Base-by-base conservation (phyloP, 2,888 invertebrate species). In the Epistrophe grossulariae region DNA sequence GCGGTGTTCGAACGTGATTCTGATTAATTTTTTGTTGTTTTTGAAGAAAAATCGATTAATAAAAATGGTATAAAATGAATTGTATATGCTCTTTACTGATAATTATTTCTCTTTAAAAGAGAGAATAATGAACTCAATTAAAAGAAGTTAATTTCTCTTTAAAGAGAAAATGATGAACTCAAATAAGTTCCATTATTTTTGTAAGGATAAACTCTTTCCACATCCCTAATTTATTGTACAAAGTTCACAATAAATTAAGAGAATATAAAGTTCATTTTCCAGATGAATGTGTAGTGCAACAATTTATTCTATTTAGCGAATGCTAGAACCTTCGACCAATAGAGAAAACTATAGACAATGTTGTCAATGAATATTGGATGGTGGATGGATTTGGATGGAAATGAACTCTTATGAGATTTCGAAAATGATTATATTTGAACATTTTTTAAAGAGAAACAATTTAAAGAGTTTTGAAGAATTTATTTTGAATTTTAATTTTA, bases 21-120 rank as follows among this genome's bases (percentile, higher is more conserved):
- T 35, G 35, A 35, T 35, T 35, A 35, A 3, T 1, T 11, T 35
- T 11, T 2, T 10, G 2, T 17, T 50, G 15, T 68, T 24, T 66
- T 40, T 8, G n/a, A 1, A 24, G 45, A 73, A 79, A 84, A 79
- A 79, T 84, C 84, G 79, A 84, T 79, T 84, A n/a, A 8, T 4
- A 3, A 11, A 40, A 79, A 24, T 84, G 84, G 84, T 84, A 74
- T 74, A 84, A 76, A 74, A 66, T 83, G 48, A 74, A 68, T 10
- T 5, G 1, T 5, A 1, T 0, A 0, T 17, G 9, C 71, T 64
- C 71, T 72, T 77, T 28, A 43, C n/a, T 24, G 3, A 7, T 28
- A 38, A 17, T 19, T 3, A 8, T 50, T 13, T 57, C 48, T 50
- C 64, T 66, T 52, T 19, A 72, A 28, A 19, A 15, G 48, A 55